A percentile compares a stretch with the other conserved stretches of the same genome.
Conservation (phyloP, 2,113 vertebrate species). For the Capra hircus region DNA sequence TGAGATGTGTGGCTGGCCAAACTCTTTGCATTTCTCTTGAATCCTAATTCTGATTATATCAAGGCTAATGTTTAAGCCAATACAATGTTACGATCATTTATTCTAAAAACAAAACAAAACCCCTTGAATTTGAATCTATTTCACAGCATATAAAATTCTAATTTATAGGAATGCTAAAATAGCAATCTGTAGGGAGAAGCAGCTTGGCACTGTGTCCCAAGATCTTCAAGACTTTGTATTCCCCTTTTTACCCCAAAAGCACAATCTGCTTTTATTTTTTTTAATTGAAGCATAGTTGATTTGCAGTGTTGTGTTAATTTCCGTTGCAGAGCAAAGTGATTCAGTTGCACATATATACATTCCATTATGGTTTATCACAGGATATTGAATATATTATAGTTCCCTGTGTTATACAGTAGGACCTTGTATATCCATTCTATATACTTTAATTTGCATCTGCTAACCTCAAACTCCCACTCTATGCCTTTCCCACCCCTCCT, state of each 20-base stretch:
- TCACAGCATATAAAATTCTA: neutral
- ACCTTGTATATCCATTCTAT: neutral
- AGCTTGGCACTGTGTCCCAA: neutral
- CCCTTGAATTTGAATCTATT: neutral
- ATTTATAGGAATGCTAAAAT: neutral
- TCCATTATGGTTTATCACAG: neutral
- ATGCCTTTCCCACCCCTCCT: neutral
- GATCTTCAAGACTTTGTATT: neutral
- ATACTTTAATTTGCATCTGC: neutral
- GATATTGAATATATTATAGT: neutral
- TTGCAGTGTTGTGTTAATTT: neutral
- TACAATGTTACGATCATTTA: neutral
- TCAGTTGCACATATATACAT: neutral
- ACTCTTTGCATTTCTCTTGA: slow-evolving; percentile 5
- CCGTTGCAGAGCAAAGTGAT: neutral
- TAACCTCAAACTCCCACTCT: neutral
- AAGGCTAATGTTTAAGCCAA: neutral
- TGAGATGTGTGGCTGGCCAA: neutral
- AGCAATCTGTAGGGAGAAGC: neutral
- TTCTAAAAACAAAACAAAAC: neutral
- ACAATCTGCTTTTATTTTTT: neutral
- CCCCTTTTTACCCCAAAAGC: neutral
- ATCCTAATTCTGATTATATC: neutral
- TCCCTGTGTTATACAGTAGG: neutral
- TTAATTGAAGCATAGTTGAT: neutral